Evolutionary conservation across 2,888 invertebrate genomes (phyloP), one percentile per base, ranked within the genome.

Genomic region (Leucoptera coffeella): DNA sequence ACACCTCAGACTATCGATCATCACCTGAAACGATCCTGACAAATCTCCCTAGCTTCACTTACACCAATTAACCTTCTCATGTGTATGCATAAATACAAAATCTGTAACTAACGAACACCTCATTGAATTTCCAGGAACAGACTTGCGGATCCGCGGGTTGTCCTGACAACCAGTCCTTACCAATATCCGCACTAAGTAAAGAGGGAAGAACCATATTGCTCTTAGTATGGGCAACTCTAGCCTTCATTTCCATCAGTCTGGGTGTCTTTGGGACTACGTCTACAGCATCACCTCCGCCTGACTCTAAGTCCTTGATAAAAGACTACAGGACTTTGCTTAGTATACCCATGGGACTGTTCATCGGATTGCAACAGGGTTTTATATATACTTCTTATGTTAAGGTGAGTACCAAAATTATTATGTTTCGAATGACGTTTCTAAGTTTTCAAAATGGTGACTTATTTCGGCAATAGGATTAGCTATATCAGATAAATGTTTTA

Each of bases 341-440:
- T 2, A 80, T 82, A 0, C 87, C 88, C 0, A 72, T 88, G 54
- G 83, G 85, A 3, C 67, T 86, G 22, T 89, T 87, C 43, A 85
- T 88, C 35, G 88, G 88, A 32, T 73, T 87, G 30, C 87, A 88
- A 50, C 88, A 88, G 59, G 87, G 85, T 36, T 87, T 88, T 50
- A 85, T 89, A 65, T 79, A 83, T 47, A 81, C 84, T 6, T 87
- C 87, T 43, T 88, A 87, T 52, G 79, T 85, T 47, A 81, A 85
- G 74, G 86, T 84, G 43, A 48, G 43, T 30, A 14, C 27, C 24
- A 15, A 2, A n/a, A n/a, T n/a, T n/a, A n/a, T n/a, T n/a, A n/a
- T n/a, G n/a, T n/a, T n/a, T n/a, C n/a, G n/a, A n/a, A n/a, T n/a
- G n/a, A n/a, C n/a, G n/a, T n/a, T n/a, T n/a, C n/a, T n/a, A n/a